Evolutionary conservation across 1,140 invertebrate species (phyloP).

Genomic region (Penaeus chinensis): DNA sequence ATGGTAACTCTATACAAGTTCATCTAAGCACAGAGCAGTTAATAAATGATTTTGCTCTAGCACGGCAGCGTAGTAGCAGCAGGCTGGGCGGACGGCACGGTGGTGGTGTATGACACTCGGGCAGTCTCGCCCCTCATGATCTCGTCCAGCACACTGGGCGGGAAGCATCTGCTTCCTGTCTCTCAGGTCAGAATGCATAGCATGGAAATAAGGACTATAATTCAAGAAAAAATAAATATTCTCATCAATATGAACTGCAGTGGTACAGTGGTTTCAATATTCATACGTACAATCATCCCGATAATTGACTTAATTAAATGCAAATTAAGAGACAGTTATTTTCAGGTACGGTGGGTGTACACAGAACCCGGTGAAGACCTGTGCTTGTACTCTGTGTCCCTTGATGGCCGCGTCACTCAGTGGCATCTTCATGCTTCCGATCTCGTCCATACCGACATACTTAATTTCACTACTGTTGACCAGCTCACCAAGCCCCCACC

Average conservation of each 20-base stretch:
- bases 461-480: not conserved
- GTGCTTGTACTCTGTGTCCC: slow-evolving; percentile 26
- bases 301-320: too few relatives aligned
- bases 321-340: too few relatives aligned
- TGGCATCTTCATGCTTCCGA: slow-evolving; percentile 15
- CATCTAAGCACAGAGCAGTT: too few relatives aligned
- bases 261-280: too few relatives aligned
- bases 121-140: not conserved
- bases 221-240: too few relatives aligned
- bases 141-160: slow-evolving; percentile 14
- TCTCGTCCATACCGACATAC: not conserved
- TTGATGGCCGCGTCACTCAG: slow-evolving; percentile 34
- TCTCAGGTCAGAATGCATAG: slow-evolving; percentile 3
- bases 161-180: slow-evolving; percentile 50
- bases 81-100: slow-evolving; percentile 31
- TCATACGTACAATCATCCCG: too few relatives aligned
- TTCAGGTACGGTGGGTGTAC: slow-evolving; percentile 25
- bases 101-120: slow-evolving; percentile 36
- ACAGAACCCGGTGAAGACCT: slow-evolving; percentile 30
- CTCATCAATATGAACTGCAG: too few relatives aligned
- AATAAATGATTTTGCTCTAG: not conserved
- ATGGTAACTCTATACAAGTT: too few relatives aligned
- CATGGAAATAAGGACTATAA: too few relatives aligned
- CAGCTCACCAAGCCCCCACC: too few relatives aligned
- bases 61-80: slow-evolving; percentile 28